Percentiles rank a stretch among this genome's conserved stretches.
Evolutionary conservation across 2,113 vertebrate genomes (phyloP).

Genomic region (Manacus vitellinus): DNA sequence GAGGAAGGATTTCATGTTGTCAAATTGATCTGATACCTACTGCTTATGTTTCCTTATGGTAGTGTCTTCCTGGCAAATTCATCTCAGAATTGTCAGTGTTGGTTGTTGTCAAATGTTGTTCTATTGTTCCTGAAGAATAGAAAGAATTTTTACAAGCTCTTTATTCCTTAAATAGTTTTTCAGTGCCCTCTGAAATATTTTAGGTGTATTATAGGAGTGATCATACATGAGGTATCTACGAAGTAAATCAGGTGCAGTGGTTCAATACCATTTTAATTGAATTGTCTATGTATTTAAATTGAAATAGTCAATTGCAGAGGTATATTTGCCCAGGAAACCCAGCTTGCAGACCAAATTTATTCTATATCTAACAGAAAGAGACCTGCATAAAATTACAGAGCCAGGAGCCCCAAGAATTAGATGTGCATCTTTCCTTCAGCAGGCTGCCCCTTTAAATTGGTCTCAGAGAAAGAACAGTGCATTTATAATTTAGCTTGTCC

Average conservation of each 20-base stretch:
- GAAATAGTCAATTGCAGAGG: constrained; percentile 33
- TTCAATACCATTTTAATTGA: constrained; percentile 63
- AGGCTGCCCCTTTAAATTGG: constrained; percentile 57
- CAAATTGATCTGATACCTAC: background rate
- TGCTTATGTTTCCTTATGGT: background rate
- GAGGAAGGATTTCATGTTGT: background rate
- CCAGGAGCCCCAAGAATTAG: background rate
- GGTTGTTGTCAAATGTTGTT: background rate
- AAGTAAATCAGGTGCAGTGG: constrained; percentile 33
- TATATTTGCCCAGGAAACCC: constrained; percentile 21
- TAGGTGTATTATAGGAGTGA: background rate
- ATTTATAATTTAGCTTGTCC: constrained; percentile 73
- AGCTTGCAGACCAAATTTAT: constrained; percentile 28
- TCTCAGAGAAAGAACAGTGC: constrained; percentile 45
- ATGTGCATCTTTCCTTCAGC: constrained; percentile 20
- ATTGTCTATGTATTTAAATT: constrained; percentile 56
- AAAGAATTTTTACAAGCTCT: background rate
- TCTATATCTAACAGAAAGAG: constrained; percentile 24
- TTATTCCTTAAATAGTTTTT: background rate
- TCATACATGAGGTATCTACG: background rate
- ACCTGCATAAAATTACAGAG: constrained; percentile 30
- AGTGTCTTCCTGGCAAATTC: background rate
- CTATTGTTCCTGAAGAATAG: background rate
- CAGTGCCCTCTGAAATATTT: constrained; percentile 20
- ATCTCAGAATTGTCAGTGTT: background rate